Evolutionary conservation across 2,113 vertebrate genomes (phyloP), one percentile per base, ranked within the genome.

Genomic region (Taxidea taxus): DNA sequence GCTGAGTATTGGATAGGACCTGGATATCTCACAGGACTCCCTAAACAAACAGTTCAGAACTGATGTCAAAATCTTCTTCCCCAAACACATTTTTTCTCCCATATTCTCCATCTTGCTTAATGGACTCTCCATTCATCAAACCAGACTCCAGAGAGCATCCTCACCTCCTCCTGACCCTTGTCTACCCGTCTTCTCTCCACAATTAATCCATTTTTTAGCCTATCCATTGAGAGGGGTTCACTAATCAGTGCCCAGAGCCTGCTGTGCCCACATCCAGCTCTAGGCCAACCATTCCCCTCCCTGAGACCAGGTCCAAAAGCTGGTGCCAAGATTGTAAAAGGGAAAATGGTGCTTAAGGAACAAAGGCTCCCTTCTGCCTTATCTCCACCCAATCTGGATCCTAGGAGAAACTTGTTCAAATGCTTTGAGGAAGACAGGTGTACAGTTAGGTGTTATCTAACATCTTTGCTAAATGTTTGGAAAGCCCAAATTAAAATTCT

Each of bases 381-480:
- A 42, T 97, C 91, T 86, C 37, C 83, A 96, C 77, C 31, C 23
- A 70, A 6, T 87, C 75, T 93, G 51, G 16, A 78, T 70, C 42
- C 64, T 47, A 37, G 29, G 56, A 91, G 78, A 74, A 84, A 58
- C 66, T 74, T 74, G 21, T 66, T 95, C 31, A 83, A 89, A 70
- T 2, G 20, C 60, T 66, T 42, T 78, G 34, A 84, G 49, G 60
- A 95, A 64, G 37, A 72, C 31, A 80, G 78, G 54, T 60, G 12
- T 85, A 42, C 62, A 95, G 85, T 85, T 94, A 89, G 37, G 47
- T 81, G 11, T 85, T 94, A 95, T 88, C 83, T 74, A 88, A 86
- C n/a, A 74, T 85, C 87, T 92, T 92, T 47, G 39, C 62, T 88
- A 87, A 95, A 72, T 68, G 47, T 91, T 83, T 88, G 78, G 62